Evolutionary conservation across 2,797 vertebrate genomes (phyloP).

Genomic region (Adelosebastes latens): DNA sequence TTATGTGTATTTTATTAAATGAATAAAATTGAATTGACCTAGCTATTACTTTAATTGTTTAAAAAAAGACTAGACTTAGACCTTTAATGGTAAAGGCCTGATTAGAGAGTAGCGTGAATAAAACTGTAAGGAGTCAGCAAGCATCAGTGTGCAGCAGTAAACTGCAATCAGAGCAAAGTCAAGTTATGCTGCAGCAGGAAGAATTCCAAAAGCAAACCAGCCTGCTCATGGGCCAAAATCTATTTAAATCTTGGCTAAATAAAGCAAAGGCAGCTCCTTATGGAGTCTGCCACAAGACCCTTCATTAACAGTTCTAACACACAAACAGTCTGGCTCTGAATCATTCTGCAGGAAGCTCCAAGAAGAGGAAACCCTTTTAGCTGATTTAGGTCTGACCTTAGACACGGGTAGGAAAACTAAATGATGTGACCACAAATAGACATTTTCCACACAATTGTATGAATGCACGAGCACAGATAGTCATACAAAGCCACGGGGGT

Average conservation of each 20-base stretch:
- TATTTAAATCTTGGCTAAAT: constrained; percentile 44
- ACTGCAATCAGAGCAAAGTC: constrained; percentile 20
- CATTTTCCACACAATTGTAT: background rate
- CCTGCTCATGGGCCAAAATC: constrained; percentile 20
- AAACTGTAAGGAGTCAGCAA: background rate
- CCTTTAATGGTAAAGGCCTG: background rate
- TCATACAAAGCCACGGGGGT: background rate
- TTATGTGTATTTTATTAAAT: background rate
- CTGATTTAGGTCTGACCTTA: constrained; percentile 17
- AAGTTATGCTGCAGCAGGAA: constrained; percentile 16
- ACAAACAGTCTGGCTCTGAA: constrained; percentile 20
- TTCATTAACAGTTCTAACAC: constrained; percentile 32
- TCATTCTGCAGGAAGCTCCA: background rate
- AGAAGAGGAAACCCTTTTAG: background rate
- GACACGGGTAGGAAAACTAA: background rate
- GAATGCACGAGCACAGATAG: background rate
- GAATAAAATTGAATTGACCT: background rate
- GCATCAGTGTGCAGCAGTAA: background rate
- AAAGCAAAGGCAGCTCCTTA: constrained; percentile 23
- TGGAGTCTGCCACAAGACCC: constrained; percentile 12
- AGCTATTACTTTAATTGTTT: background rate
- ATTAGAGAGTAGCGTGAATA: background rate
- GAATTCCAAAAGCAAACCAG: constrained; percentile 3
- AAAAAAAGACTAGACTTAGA: background rate
- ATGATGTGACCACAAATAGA: constrained; percentile 13